Evolutionary conservation across 1,140 invertebrate genomes (phyloP).

Genomic region (Drosophila triauraria): DNA sequence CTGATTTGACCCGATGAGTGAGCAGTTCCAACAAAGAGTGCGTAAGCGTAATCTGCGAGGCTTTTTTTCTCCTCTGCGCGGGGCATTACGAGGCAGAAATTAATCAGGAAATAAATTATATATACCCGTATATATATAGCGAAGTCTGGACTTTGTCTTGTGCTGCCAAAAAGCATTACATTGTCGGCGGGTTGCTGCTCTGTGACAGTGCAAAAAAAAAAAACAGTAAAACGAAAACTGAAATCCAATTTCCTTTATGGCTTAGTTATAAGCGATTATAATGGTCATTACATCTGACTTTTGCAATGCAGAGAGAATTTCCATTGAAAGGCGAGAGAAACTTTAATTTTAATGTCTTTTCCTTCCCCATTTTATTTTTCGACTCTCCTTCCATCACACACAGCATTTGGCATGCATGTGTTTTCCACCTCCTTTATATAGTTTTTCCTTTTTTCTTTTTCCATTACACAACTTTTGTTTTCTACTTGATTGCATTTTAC

Average conservation of each 20-base stretch:
- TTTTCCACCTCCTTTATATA: constrained; percentile 11
- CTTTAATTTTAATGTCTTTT: constrained; percentile 43
- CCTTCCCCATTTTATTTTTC: constrained; percentile 8
- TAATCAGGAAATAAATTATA: constrained; percentile 77
- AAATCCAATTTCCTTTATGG: constrained; percentile 53
- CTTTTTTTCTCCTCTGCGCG: constrained; percentile 33
- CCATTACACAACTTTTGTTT: constrained; percentile 50
- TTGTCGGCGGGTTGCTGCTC: constrained; percentile 15
- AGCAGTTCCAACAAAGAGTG: constrained; percentile 36
- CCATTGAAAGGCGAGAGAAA: constrained; percentile 36
- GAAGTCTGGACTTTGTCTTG: constrained; percentile 40
- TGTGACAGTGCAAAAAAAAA: constrained; percentile 44
- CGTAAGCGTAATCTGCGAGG: constrained; percentile 35
- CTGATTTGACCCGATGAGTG: constrained; percentile 26
- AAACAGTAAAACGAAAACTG: constrained; percentile 14
- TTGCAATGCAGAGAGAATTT: constrained; percentile 16
- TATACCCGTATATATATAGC: constrained; percentile 17
- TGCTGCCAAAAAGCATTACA: constrained; percentile 21
- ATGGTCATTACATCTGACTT: constrained; percentile 46
- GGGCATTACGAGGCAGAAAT: constrained; percentile 58
- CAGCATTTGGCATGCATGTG: constrained; percentile 36
- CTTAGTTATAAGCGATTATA: constrained; percentile 50
- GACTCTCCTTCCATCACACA: not conserved
- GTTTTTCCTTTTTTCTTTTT: constrained; percentile 19
- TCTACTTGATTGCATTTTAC: constrained; percentile 42